phyloP scores from a whole-genome alignment of 2,888 invertebrate genomes.

The Apamea crenata region DNA sequence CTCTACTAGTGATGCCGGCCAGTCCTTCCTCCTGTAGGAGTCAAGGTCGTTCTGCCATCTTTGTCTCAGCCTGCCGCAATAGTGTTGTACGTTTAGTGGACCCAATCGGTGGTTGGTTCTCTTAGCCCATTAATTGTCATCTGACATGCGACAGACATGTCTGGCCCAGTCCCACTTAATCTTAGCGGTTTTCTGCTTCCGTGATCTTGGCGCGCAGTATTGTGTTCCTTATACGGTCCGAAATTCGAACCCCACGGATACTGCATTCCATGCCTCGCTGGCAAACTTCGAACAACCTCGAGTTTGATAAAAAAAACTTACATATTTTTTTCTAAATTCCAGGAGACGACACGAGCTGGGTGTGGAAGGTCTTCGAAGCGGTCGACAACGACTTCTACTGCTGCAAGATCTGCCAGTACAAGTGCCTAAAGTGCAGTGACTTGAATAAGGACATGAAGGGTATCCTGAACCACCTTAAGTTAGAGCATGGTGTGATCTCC shows the following conservation, averaged over 20 bases:
- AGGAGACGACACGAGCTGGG: slow-evolving; percentile 82
- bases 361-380: slow-evolving; percentile 86
- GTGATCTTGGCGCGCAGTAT: not conserved
- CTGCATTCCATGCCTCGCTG: not conserved
- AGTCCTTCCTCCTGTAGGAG: too few relatives aligned
- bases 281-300: not conserved
- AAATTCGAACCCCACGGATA: not conserved
- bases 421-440: slow-evolving; percentile 75
- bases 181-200: not conserved
- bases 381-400: slow-evolving; percentile 77
- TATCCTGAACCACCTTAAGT: slow-evolving; percentile 81
- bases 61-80: too few relatives aligned
- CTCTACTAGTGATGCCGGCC: too few relatives aligned
- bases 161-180: not conserved
- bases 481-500: slow-evolving; percentile 84
- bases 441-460: slow-evolving; percentile 73
- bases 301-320: not conserved
- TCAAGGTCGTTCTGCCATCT: too few relatives aligned
- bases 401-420: slow-evolving; percentile 86
- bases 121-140: not conserved
- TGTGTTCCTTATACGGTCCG: not conserved
- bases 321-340: slow-evolving; percentile 56
- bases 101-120: not conserved
- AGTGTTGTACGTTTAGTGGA: too few relatives aligned
- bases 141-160: not conserved